Evolutionary conservation across 2,888 invertebrate genomes (phyloP).

Genomic region (Dasypogon diadema): DNA sequence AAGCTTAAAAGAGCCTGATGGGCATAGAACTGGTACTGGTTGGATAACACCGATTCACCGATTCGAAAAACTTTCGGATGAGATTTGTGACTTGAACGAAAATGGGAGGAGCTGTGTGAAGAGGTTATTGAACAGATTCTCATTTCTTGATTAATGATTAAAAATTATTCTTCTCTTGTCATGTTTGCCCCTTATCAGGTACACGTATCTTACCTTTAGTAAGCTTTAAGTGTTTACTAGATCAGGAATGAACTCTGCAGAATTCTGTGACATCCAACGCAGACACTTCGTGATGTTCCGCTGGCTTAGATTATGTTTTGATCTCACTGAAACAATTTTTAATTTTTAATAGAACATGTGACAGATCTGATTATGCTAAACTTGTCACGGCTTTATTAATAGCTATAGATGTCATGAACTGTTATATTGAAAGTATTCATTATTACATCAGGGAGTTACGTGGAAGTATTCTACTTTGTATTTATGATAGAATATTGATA

Average conservation of each 20-base stretch:
- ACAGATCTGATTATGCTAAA: slow-evolving; percentile 48
- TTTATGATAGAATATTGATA: no score
- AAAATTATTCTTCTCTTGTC: slow-evolving; percentile 47
- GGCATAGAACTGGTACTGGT: slow-evolving; percentile 44
- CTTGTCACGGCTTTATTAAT: slow-evolving; percentile 48
- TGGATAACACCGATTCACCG: slow-evolving; percentile 3
- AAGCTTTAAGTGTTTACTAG: slow-evolving; percentile 40
- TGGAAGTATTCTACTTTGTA: no score
- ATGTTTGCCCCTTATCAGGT: slow-evolving; percentile 44
- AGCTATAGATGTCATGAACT: slow-evolving; percentile 36
- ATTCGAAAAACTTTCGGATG: slow-evolving; percentile 29
- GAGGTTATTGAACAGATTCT: slow-evolving; percentile 50
- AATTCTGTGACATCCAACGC: slow-evolving; percentile 28
- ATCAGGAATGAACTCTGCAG: slow-evolving; percentile 25
- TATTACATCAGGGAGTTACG: no score
- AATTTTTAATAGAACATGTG: slow-evolving; percentile 38
- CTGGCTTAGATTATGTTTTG: slow-evolving; percentile 32
- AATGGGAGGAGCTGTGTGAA: slow-evolving; percentile 49
- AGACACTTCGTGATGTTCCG: slow-evolving; percentile 37
- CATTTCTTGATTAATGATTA: slow-evolving; percentile 50
- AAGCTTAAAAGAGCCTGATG: slow-evolving; percentile 32
- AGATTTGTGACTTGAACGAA: slow-evolving; percentile 32
- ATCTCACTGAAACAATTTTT: slow-evolving; percentile 39
- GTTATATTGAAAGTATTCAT: neutral
- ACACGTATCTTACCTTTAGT: slow-evolving; percentile 31